phyloP scores from a whole-genome alignment of 92 coral and sea anemone species.

The Muricea muricata region DNA sequence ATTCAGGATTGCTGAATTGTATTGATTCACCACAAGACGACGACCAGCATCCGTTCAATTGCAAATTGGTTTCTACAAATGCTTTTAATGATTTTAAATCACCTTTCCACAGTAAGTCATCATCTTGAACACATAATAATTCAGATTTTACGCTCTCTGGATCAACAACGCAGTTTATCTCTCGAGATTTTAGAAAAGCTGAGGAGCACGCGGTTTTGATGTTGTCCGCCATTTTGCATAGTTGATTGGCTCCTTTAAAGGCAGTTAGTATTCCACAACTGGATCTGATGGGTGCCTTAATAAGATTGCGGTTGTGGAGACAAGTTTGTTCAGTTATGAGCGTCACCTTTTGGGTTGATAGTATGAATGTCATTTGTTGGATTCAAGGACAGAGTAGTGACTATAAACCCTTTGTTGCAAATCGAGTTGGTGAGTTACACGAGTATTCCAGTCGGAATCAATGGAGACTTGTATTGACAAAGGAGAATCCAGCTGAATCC shows the following conservation, averaged over 20 bases:
- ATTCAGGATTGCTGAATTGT: too few species aligned
- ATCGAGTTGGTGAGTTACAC: constrained; percentile 65
- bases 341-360: constrained; percentile 43
- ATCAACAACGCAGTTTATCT: too few species aligned
- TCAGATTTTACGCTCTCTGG: too few species aligned
- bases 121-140: too few species aligned
- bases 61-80: too few species aligned
- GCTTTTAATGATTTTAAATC: too few species aligned
- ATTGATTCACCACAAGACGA: too few species aligned
- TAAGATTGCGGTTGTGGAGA: constrained; percentile 54
- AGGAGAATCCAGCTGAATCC: constrained; percentile 39
- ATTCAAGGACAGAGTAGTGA: constrained; percentile 50
- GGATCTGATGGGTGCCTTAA: constrained; percentile 66
- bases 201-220: too few species aligned
- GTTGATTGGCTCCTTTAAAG: constrained; percentile 49
- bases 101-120: too few species aligned
- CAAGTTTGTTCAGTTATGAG: constrained; percentile 60
- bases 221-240: too few species aligned
- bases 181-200: too few species aligned
- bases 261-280: constrained; percentile 48
- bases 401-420: constrained; percentile 27
- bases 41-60: too few species aligned
- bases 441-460: constrained; percentile 24
- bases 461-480: constrained; percentile 26
- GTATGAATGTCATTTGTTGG: constrained; percentile 46